Conservation (phyloP, 2,888 invertebrate genomes). For the Melipona bicolor region DNA sequence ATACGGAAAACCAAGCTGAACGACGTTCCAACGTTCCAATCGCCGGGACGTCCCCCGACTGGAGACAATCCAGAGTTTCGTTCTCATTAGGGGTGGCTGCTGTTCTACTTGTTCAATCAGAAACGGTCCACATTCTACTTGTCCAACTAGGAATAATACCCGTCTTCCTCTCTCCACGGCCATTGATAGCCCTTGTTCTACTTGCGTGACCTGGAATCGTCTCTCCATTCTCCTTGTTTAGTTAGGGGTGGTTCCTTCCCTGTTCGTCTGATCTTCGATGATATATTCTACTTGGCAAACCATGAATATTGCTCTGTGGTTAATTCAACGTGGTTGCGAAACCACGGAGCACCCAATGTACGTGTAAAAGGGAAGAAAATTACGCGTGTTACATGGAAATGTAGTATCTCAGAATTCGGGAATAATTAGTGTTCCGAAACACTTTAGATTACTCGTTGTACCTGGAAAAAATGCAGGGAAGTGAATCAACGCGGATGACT, state of each 20-base stretch:
- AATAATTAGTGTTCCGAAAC: not conserved
- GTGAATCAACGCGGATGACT: not conserved
- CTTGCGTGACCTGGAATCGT: not conserved
- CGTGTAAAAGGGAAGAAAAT: too few relatives aligned
- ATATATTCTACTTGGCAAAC: not conserved
- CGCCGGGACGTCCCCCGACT: not conserved
- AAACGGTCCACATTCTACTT: not conserved
- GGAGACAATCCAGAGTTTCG: not conserved
- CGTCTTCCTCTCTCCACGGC: not conserved
- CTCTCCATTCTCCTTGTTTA: constrained; percentile 2
- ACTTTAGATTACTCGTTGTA: too few relatives aligned
- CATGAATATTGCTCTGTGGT: not conserved
- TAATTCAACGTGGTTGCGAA: not conserved
- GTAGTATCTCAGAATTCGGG: not conserved
- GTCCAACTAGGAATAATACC: constrained; percentile 10
- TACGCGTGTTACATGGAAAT: too few relatives aligned
- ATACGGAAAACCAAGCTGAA: not conserved
- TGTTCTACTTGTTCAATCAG: constrained; percentile 8
- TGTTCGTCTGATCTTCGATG: not conserved
- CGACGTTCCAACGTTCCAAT: not conserved
- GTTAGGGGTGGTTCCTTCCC: not conserved
- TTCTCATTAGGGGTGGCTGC: not conserved
- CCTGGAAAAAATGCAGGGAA: not conserved
- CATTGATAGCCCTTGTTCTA: constrained; percentile 13
- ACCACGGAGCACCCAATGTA: not conserved